Evolutionary conservation across 2,113 vertebrate species (phyloP), one percentile per base, ranked within the genome.

Genomic region (Ophthalmolycus amberensis): DNA sequence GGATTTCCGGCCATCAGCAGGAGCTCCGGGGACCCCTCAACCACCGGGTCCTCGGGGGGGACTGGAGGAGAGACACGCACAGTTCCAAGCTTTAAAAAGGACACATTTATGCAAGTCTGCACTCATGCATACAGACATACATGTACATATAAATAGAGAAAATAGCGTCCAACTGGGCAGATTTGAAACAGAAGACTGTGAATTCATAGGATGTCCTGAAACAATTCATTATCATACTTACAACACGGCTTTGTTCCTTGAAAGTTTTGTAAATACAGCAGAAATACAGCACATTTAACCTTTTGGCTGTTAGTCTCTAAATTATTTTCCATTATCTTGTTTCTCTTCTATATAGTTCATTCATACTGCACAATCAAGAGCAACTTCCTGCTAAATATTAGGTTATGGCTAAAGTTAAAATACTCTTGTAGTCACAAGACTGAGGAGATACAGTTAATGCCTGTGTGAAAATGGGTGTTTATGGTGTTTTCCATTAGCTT

Each of bases 1-100:
- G 96, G 95, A 0, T 91, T 95, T 29, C 97, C 97, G 0, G 98
- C 98, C 10, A 96, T 95, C 77, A 99, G 93, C 83, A 98, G 91
- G 46, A 98, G 95, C 90, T 98, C 96, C 0, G 97, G 96, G 71
- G 96, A 93, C 0, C 96, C 97, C 0, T 97, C 96, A 1, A 99
- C 96, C 83, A 94, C 94, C 2, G 97, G 98, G 87, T 98, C 97
- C 70, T 97, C 97, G 0, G 98, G 97, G 32, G 98, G 98, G 68
- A 96, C 95, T 95, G 90, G 11, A 65, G 71, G 79, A 38, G 5
- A 54, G 38, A 80, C 42, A 86, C 59, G 66, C 71, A 74, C 64
- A 69, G 38, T 70, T 42, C 3, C 11, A 69, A 29, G 25, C 74
- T 68, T 54, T 46, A 20, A 44, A 37, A 16, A 18, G 38, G 22